Percentiles rank a stretch among this genome's conserved stretches.
phyloP scores from a whole-genome alignment of 2,113 vertebrate species.

The Labeo rohita region DNA sequence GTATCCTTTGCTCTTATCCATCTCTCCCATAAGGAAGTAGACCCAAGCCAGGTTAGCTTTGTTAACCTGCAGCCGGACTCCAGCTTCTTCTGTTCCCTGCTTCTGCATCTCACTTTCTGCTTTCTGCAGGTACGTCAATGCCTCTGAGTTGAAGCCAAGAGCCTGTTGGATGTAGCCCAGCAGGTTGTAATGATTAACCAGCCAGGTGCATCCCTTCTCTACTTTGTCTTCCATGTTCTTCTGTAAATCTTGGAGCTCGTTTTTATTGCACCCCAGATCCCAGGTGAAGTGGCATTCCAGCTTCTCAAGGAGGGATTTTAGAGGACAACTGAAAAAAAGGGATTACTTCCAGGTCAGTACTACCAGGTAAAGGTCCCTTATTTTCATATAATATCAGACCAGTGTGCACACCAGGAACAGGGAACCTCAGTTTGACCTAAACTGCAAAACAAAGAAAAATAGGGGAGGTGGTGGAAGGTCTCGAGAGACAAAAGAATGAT shows the following conservation, averaged over 20 bases:
- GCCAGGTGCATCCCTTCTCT: not conserved
- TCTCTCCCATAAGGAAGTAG: too few relatives aligned
- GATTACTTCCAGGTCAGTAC: too few relatives aligned
- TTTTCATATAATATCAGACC: too few relatives aligned
- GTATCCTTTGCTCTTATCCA: too few relatives aligned
- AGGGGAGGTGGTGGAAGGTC: too few relatives aligned
- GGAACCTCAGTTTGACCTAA: too few relatives aligned
- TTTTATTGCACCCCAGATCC: not conserved
- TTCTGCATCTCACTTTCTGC: constrained; percentile 10
- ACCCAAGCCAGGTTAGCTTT: too few relatives aligned
- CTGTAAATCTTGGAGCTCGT: not conserved
- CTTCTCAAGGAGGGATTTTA: not conserved
- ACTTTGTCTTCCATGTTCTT: too few relatives aligned
- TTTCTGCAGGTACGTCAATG: not conserved
- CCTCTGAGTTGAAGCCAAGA: not conserved
- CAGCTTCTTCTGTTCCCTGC: not conserved
- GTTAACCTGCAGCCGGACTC: not conserved
- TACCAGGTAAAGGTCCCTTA: too few relatives aligned
- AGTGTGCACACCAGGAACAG: too few relatives aligned
- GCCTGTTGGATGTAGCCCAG: not conserved
- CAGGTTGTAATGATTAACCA: constrained; percentile 11
- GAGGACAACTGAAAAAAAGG: not conserved
- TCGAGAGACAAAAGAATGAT: too few relatives aligned
- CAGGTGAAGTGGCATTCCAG: constrained; percentile 7
- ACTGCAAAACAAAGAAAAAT: too few relatives aligned